Evolutionary conservation across 1,140 invertebrate species (phyloP).

Genomic region (Amyelois transitella): DNA sequence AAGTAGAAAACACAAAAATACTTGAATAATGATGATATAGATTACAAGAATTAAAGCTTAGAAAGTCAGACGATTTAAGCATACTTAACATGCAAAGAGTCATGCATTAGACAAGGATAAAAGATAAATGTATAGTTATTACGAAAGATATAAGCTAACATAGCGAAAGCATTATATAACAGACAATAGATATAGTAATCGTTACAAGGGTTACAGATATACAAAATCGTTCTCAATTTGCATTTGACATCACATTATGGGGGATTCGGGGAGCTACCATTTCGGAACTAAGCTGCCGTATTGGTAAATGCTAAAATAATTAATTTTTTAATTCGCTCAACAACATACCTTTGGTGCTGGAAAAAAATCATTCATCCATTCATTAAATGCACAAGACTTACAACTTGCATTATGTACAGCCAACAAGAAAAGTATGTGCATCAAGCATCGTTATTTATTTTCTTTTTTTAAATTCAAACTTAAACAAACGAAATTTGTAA

Average conservation of each 20-base stretch:
- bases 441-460: slow-evolving; percentile 25
- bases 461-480: slow-evolving; percentile 9
- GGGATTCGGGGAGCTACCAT: slow-evolving; percentile 39
- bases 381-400: slow-evolving; percentile 1
- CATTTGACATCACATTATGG: slow-evolving; percentile 34
- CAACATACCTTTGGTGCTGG: slow-evolving; percentile 49
- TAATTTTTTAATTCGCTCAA: slow-evolving; percentile 44
- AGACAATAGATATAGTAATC: slow-evolving; percentile 11
- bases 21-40: not conserved
- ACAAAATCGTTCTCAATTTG: slow-evolving; percentile 37
- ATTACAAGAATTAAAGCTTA: not conserved
- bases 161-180: not conserved
- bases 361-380: slow-evolving; percentile 8
- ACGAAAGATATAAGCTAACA: not conserved
- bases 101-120: not conserved
- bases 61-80: not conserved
- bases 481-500: not conserved
- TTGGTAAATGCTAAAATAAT: slow-evolving; percentile 70
- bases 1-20: not conserved
- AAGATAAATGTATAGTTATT: not conserved
- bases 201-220: slow-evolving; percentile 10
- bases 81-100: not conserved
- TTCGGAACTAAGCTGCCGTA: slow-evolving; percentile 62
- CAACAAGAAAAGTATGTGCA: slow-evolving; percentile 37
- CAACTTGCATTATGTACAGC: slow-evolving; percentile 8